phyloP scores from a whole-genome alignment of 2,888 invertebrate genomes.

The Eretmocerus hayati region DNA sequence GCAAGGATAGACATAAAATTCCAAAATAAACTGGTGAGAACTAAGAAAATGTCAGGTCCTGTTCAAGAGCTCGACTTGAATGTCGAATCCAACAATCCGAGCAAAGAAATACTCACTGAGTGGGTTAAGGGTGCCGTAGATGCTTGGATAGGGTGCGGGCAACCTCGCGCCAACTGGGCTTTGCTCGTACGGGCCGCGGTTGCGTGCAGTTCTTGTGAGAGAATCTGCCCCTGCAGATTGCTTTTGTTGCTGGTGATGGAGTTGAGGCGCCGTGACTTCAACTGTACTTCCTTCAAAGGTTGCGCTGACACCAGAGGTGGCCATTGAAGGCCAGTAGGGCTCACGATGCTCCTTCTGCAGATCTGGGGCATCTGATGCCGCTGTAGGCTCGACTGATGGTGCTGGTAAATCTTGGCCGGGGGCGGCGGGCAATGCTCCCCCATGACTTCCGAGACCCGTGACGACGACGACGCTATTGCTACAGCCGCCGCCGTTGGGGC shows the following conservation, averaged over 20 bases:
- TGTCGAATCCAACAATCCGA: no score
- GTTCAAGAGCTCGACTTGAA: no score
- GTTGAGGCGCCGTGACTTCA: conserved; percentile 1
- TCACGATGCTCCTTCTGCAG: background rate
- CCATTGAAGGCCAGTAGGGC: background rate
- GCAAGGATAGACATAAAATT: background rate
- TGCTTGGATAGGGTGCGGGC: conserved; percentile 38
- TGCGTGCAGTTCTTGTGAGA: conserved; percentile 41
- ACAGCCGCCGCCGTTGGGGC: no score
- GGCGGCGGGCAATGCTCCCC: no score
- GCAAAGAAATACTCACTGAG: conserved; percentile 31
- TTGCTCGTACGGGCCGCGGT: conserved; percentile 54
- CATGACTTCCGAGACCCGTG: no score
- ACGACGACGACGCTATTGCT: no score
- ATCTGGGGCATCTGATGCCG: background rate
- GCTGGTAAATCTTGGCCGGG: background rate
- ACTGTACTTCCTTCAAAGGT: background rate
- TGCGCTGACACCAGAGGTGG: background rate
- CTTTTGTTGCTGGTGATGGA: conserved; percentile 14
- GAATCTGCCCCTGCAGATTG: conserved; percentile 31
- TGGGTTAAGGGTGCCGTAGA: conserved; percentile 38
- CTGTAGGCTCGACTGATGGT: conserved; percentile 3
- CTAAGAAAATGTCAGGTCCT: no score
- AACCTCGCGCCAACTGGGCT: conserved; percentile 40
- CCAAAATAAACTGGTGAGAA: background rate